Evolutionary conservation across 1,140 invertebrate genomes (phyloP).

Genomic region (Pinna nobilis): DNA sequence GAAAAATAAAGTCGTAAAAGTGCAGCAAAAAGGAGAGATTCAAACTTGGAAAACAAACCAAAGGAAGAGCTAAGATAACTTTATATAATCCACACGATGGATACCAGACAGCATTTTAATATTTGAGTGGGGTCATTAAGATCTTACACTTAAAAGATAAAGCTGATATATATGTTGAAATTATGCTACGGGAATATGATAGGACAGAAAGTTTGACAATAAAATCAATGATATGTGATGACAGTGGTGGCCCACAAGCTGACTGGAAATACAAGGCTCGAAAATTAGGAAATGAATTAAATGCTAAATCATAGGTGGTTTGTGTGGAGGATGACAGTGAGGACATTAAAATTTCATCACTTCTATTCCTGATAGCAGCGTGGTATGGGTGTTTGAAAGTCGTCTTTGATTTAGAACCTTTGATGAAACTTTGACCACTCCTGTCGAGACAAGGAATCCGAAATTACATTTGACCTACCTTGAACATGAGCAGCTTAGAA

Average conservation of each 20-base stretch:
- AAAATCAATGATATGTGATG: not conserved
- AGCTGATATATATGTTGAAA: not conserved
- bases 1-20: slow-evolving; percentile 10
- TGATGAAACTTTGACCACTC: not conserved
- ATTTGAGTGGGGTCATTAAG: not conserved
- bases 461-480: not conserved
- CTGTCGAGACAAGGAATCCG: slow-evolving; percentile 18
- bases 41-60: not conserved
- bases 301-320: not conserved
- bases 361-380: not conserved
- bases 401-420: not conserved
- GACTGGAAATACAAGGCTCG: not conserved
- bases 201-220: not conserved
- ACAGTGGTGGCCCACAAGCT: not conserved
- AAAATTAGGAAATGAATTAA: not conserved
- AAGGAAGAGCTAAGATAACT: not conserved
- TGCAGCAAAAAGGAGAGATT: slow-evolving; percentile 11
- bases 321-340: not conserved
- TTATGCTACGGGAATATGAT: not conserved
- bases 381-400: not conserved
- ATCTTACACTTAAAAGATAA: not conserved
- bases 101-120: slow-evolving; percentile 2
- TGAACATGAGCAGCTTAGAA: slow-evolving; percentile 8
- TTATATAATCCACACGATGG: not conserved
- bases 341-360: not conserved